Conservation (phyloP, 37 sponge, comb jelly and placozoan species). For the Dysidea cf. avara region DNA sequence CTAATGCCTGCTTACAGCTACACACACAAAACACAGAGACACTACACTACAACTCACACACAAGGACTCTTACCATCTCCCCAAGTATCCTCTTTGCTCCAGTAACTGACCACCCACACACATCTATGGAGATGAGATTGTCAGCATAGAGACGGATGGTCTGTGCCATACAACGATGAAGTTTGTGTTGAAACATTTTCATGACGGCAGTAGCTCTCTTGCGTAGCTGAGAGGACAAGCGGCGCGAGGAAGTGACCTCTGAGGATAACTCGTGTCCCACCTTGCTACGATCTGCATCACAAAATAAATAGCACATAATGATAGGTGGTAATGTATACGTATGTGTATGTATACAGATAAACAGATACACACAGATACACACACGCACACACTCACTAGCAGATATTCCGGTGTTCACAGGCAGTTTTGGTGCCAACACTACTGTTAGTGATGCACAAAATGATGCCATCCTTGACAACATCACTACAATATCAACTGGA, state of each 20-base stretch:
- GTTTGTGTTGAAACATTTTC: no score
- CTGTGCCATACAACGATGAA: no score
- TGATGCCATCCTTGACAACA: constrained; percentile 49
- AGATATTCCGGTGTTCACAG: no score
- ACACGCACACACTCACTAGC: no score
- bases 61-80: constrained; percentile 12
- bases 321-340: no score
- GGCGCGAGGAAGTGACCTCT: no score
- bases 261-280: constrained; percentile 1
- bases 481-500: constrained; percentile 62
- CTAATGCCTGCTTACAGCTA: background rate
- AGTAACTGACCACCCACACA: constrained; percentile 50
- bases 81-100: constrained; percentile 47
- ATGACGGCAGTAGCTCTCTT: no score
- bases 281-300: background rate
- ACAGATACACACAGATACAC: no score
- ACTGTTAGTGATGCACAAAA: constrained; percentile 41
- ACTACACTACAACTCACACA: background rate
- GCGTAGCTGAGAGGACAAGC: no score
- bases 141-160: constrained; percentile 67
- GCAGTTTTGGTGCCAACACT: constrained; percentile 44
- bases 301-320: no score
- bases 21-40: background rate
- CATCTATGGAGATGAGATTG: constrained; percentile 77
- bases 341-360: no score